Base-by-base conservation (phyloP, 2,797 vertebrate genomes). In the Australoheros facetus region DNA sequence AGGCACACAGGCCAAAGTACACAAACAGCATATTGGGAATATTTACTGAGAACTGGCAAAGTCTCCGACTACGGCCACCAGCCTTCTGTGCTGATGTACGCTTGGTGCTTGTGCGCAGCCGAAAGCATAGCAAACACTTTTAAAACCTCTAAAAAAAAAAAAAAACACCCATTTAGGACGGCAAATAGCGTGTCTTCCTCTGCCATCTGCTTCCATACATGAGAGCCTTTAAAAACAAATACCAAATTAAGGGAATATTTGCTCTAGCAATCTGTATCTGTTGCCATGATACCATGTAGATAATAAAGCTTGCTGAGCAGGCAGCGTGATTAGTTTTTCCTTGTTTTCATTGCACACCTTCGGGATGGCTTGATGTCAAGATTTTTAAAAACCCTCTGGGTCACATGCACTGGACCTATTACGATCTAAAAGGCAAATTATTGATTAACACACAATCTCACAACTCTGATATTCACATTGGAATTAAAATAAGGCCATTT, bases 21-120 rank as follows among this genome's bases (percentile, higher is more conserved):
- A 93, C 92, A 93, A 93, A 92, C 89, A 93, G 87, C 93, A 93
- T 91, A 92, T 85, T 94, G 93, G 79, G 92, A 88, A 91, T 92
- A 92, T 94, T 92, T 93, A 89, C 91, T 78, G 89, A 93, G 92
- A 87, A 84, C 77, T 75, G 80, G 71, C 77, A 81, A 87, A 87
- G 84, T 85, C 84, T 64, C 64, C 3, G 32, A 56, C 78, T 55
- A 39, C 54, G 83, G 75, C 87, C 80, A 51, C 23, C 81, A 81
- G 78, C 84, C 81, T 42, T 77, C 73, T 72, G 83, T 83, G 83
- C 79, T 81, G 87, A 80, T 80, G 84, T 76, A 85, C 71, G 34
- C 77, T 66, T 1, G 75, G 55, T 14, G 71, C 78, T 73, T 19
- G 30, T 66, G 78, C 45, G 42, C 71, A 30, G 80, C 85, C 88